Conservation (phyloP, 2,797 vertebrate species). For the Dendrocincla fuliginosa region DNA sequence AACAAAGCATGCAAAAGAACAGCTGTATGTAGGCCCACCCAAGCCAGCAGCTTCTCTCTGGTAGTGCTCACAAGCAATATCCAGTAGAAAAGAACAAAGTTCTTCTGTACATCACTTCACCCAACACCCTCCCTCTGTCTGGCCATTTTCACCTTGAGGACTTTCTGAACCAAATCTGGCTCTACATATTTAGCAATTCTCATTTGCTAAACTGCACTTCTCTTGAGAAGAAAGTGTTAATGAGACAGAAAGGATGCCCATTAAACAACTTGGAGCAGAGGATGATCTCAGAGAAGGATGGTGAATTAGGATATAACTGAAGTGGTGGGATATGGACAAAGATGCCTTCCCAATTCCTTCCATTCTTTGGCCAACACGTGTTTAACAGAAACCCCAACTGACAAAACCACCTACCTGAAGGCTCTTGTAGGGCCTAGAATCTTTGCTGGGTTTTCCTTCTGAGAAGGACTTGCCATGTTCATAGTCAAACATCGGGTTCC, state of each 20-base stretch:
- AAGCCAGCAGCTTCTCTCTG: neutral
- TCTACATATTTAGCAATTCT: neutral
- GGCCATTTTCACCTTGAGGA: neutral
- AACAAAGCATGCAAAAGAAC: neutral
- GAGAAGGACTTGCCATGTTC: constrained; percentile 82
- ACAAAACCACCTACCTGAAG: constrained; percentile 75
- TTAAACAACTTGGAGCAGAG: neutral
- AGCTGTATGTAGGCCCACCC: neutral
- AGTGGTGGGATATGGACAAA: neutral
- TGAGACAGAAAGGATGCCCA: neutral
- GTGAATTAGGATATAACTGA: neutral
- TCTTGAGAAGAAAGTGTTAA: neutral
- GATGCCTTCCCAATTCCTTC: neutral
- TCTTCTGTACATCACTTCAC: neutral
- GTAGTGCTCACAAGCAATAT: neutral
- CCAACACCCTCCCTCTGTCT: neutral
- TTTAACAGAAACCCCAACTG: neutral
- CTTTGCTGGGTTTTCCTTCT: constrained; percentile 82
- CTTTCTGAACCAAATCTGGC: neutral
- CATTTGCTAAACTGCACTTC: neutral
- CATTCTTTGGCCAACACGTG: neutral
- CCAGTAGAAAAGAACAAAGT: neutral
- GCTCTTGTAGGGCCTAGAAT: constrained; percentile 76
- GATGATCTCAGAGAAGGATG: neutral
- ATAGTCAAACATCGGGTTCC: constrained; percentile 86